Base-by-base conservation (phyloP, 2,888 invertebrate species). In the Philereme transversata region DNA sequence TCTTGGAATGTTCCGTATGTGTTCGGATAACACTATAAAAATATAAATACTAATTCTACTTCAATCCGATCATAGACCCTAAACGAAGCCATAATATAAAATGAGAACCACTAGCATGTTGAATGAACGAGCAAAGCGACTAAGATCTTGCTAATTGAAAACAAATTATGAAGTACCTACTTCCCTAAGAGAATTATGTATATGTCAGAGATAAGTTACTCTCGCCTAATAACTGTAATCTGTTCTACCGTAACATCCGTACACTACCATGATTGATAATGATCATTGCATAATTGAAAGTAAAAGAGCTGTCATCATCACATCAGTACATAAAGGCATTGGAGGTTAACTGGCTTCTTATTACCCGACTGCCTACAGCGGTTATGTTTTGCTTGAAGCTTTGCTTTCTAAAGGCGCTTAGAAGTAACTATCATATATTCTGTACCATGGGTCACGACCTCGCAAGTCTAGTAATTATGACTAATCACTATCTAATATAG, bases 391-490 rank as follows among this genome's bases (percentile, higher is more conserved):
- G 45, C 10, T 11, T 45, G 44, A 11, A 43, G 41, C 11, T 38
- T 9, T 36, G 46, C 53, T 54, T 54, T 54, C 46, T 46, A 54
- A 46, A 54, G 46, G 33, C 46, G 46, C 36, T 36, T 10, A 45
- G 45, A 45, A 11, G 35, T 9, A 45, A 45, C 11, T 35, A 11
- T 8, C 10, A 11, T 36, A 5, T 45, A 45, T 45, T 9, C 52
- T 52, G 52, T 45, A 9, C 11, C 36, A 45, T 45, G 6, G 52
- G 52, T 52, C 52, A 45, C 56, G 56, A 55, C 55, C 55, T 45
- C 10, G 40, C 7, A 45, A 33, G 33, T 47, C 33, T 34, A 47
- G 40, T 50, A 40, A 50, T 40, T 50, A 22, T 50, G 40, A 50
- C 49, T 7, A 49, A 49, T 49, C 36, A 36, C 49, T 35, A 10